Evolutionary conservation across 2,113 vertebrate genomes (phyloP), one percentile per base, ranked within the genome.

Genomic region (Gasterosteus nipponicus): DNA sequence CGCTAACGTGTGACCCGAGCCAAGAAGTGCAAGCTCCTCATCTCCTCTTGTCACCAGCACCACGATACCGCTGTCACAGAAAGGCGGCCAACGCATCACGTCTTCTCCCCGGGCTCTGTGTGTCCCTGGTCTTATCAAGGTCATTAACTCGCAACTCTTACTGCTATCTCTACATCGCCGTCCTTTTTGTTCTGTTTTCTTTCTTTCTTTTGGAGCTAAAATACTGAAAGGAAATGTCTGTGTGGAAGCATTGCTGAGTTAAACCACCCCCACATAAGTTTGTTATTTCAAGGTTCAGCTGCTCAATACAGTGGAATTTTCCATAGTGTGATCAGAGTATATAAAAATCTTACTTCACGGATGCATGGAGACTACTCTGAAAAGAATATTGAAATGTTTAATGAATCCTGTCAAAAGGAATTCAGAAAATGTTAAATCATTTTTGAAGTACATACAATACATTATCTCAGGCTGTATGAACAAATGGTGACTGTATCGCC

Each of bases 41-140:
- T 79, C 81, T 81, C 54, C 54, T 84, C 80, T 84, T 89, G 85
- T 92, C 89, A 83, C 77, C 70, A 76, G 73, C 76, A 54, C 61
- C 44, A 69, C 83, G 68, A 31, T 76, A 80, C 77, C 16, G 15
- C 80, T 87, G 84, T 91, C 84, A 86, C 62, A 14, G 83, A 33
- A 5, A 33, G 33, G 33, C 33, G 33, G 33, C 33, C 83, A 90
- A 71, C 78, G 69, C 81, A 77, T 84, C 75, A 81, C 61, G 5
- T 84, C 75, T 54, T 71, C 38, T 79, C 73, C 75, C 82, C 56
- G 2, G 86, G 88, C 81, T 75, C 57, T 83, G 51, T 59, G 38
- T 83, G 77, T 88, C 84, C 82, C 77, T 77, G 87, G 81, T 86
- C 74, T 87, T 83, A 87, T 88, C 86, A 87, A 92, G 88, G 89